Conservation (phyloP, 2,113 vertebrate genomes). For the Myiagra hebetior region DNA sequence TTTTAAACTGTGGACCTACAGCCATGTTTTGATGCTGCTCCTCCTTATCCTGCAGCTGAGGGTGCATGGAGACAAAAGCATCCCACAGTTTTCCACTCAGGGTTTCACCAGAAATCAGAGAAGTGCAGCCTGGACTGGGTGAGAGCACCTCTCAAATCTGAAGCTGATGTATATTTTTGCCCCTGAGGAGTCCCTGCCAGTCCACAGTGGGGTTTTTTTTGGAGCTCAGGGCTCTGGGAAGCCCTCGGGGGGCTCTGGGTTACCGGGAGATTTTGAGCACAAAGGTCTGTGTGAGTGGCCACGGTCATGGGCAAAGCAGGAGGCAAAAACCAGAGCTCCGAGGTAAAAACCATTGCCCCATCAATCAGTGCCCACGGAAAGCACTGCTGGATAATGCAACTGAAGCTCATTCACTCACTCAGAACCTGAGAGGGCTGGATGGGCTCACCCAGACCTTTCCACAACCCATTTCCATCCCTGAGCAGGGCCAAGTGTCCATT, state of each 20-base stretch:
- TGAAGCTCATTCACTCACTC: not conserved
- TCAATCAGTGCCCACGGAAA: not conserved
- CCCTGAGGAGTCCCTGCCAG: not conserved
- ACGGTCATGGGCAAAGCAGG: not conserved
- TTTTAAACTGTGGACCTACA: not conserved
- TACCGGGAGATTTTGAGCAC: accelerated
- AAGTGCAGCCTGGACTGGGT: not conserved
- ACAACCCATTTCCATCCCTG: not conserved
- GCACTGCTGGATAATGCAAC: not conserved
- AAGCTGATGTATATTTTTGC: too few relatives aligned
- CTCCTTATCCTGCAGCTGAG: not conserved
- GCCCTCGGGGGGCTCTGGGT: accelerated
- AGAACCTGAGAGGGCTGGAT: not conserved
- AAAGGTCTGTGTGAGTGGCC: not conserved
- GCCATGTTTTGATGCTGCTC: not conserved
- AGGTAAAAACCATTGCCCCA: not conserved
- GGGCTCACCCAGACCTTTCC: not conserved
- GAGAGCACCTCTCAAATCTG: not conserved
- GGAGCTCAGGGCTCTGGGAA: not conserved
- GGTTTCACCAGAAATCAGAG: not conserved
- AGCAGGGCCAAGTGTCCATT: not conserved
- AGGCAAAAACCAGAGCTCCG: not conserved
- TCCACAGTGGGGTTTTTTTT: not conserved
- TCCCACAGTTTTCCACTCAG: not conserved
- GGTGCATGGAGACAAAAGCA: not conserved